Percentiles rank a stretch among this genome's conserved stretches.
phyloP scores from a whole-genome alignment of 2,888 invertebrate genomes.

The Monochamus alternatus region DNA sequence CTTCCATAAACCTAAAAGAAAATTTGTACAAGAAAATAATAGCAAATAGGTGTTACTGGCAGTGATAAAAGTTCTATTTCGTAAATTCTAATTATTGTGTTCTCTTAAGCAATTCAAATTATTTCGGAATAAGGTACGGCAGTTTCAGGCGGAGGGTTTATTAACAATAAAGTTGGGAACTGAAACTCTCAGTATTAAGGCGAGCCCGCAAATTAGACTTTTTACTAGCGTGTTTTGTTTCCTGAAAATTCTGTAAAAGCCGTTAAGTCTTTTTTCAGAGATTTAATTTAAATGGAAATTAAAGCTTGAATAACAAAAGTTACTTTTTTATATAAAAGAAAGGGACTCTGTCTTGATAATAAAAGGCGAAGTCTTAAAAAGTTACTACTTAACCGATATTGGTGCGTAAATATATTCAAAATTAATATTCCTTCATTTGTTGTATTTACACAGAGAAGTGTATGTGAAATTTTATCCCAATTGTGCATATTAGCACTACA shows the following conservation, averaged over 20 bases:
- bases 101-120: not conserved
- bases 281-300: not conserved
- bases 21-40: no score
- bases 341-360: no score
- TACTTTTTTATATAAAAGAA: not conserved
- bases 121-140: not conserved
- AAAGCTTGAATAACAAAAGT: not conserved
- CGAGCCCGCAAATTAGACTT: not conserved
- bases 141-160: not conserved
- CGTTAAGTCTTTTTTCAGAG: not conserved
- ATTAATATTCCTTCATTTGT: no score
- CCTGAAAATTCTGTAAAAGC: not conserved
- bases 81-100: not conserved
- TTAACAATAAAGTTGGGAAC: not conserved
- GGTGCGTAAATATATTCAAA: no score
- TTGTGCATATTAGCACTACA: no score
- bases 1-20: no score
- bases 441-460: no score
- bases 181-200: not conserved
- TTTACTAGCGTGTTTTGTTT: not conserved
- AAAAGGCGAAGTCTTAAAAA: no score
- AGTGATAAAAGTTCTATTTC: not conserved
- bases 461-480: no score
- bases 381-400: no score
- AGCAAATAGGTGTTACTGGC: no score